Evolutionary conservation across 1,140 invertebrate genomes (phyloP).

Genomic region (Leptinotarsa undecemlineata): DNA sequence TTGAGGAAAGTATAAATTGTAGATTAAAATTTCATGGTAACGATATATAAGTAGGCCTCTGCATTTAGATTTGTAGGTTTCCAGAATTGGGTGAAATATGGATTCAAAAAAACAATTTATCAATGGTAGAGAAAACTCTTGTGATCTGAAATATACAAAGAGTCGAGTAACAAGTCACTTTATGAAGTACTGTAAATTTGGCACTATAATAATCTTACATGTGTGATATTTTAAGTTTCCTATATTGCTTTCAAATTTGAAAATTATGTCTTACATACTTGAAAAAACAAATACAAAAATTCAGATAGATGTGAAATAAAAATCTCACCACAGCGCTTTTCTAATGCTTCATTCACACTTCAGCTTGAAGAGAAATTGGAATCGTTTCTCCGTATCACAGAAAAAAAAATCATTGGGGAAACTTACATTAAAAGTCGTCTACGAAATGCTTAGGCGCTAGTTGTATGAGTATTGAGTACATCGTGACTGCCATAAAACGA

Average conservation of each 20-base stretch:
- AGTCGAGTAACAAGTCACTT: no score
- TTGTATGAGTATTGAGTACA: constrained; percentile 46
- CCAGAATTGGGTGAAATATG: no score
- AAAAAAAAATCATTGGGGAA: constrained; percentile 5
- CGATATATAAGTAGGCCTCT: constrained; percentile 17
- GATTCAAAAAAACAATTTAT: no score
- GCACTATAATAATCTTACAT: no score
- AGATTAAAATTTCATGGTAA: constrained; percentile 28
- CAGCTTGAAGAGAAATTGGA: not conserved
- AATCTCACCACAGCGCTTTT: not conserved
- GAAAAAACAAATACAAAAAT: no score
- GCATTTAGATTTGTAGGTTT: not conserved
- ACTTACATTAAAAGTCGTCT: not conserved
- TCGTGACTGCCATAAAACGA: constrained; percentile 66
- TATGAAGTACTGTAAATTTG: no score
- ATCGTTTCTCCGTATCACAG: not conserved
- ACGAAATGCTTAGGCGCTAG: constrained; percentile 35
- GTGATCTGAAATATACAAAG: no score
- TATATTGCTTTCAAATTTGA: no score
- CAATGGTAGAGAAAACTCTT: no score
- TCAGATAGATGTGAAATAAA: no score
- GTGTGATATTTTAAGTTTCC: no score
- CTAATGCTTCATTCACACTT: constrained; percentile 16
- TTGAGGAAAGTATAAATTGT: constrained; percentile 8
- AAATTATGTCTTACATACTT: no score